Evolutionary conservation across 64 coral and sea anemone species (phyloP), one percentile per base, ranked within the genome.

Genomic region (Pachyseris speciosa): DNA sequence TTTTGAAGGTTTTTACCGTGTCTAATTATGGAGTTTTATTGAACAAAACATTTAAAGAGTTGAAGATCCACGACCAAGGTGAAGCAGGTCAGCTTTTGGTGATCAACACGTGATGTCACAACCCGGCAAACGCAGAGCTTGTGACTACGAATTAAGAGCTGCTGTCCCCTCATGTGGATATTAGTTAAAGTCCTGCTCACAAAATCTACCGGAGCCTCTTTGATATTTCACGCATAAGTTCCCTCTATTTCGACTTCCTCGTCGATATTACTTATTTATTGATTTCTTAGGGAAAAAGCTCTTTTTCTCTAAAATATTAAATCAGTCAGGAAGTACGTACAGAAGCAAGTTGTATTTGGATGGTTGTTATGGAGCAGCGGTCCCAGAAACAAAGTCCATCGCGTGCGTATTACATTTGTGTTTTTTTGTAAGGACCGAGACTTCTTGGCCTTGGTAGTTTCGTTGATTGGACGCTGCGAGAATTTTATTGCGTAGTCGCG

Each of bases 381-480:
- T 57, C 37, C 7, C 22, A 17, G 32, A 53, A 22, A 10, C 75
- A 79, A 79, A 79, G 43, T 57, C 43, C 52, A 25, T 25, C 8
- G 7, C 44, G 22, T 81, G 53, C 63, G 52, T 63, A 63, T 81
- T 63, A 53, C 52, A 50, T 26, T 81, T 81, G 37, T 53, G 57
- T 16, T 51, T 30, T 12, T 19, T 79, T 51, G 31, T 79, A 30
- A 81, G 77, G 77, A 81, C 77, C 51, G 52, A 81, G 77, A 81
- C 77, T 61, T 81, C 53, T 61, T 81, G 77, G 8, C 52, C 77
- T 61, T 60, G 20, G 12, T 9, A 22, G 53, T 24, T 40, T 15
- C 22, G 36, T 81, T 61, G 77, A 81, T 81, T 63, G 31, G 77
- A 79, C 49, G 75, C 9, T 57, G 64, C 16, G 48, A 57, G 29